Percentiles rank a stretch among this genome's conserved stretches.
phyloP scores from a whole-genome alignment of 2,113 vertebrate genomes.

The Aegotheles bennettii region DNA sequence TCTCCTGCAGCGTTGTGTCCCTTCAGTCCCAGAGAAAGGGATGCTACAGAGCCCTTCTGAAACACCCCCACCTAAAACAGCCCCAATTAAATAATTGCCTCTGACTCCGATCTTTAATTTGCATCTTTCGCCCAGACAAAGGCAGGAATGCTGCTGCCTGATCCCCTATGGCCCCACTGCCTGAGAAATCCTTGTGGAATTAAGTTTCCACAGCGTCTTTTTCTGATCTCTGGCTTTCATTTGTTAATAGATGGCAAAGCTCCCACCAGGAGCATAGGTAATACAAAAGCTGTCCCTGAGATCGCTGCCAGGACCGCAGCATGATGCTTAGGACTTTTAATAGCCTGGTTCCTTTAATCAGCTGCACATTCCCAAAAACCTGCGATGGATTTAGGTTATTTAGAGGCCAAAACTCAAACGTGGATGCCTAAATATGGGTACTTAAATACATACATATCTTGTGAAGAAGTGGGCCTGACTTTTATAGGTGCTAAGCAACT shows the following conservation, averaged over 20 bases:
- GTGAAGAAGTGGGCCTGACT: conserved; percentile 55
- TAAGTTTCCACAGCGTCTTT: background rate
- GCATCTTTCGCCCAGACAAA: background rate
- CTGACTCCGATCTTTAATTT: background rate
- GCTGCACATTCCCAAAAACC: background rate
- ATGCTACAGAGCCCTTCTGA: background rate
- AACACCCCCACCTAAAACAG: background rate
- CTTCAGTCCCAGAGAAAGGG: background rate
- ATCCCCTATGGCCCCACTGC: background rate
- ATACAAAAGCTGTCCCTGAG: background rate
- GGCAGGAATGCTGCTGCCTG: background rate
- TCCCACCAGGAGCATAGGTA: background rate
- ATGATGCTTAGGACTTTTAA: background rate
- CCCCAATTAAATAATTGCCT: background rate
- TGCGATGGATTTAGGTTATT: background rate
- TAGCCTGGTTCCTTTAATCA: background rate
- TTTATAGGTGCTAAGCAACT: conserved; percentile 57
- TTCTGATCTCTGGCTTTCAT: background rate
- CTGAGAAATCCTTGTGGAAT: background rate
- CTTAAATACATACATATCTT: conserved; percentile 1
- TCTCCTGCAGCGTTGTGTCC: fast-evolving
- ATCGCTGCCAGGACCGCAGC: background rate
- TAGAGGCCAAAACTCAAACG: background rate
- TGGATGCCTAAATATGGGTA: background rate
- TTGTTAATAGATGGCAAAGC: background rate